Evolutionary conservation across 2,113 vertebrate species (phyloP).

Genomic region (Archocentrus centrarchus): DNA sequence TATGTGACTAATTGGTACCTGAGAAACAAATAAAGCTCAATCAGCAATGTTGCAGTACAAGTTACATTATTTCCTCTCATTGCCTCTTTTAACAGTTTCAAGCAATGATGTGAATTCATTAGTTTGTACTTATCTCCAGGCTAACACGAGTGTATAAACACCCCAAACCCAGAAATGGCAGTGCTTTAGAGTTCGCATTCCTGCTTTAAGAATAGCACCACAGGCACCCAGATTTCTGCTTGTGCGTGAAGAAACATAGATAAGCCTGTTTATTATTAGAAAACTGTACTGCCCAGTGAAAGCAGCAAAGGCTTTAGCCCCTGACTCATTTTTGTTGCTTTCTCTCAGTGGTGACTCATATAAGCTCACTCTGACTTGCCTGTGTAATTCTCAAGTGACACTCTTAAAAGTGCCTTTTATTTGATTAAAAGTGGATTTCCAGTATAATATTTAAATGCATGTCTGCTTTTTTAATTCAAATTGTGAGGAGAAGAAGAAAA

Average conservation of each 20-base stretch:
- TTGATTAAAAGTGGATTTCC: slow-evolving; percentile 18
- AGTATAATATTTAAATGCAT: background rate
- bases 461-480: background rate
- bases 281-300: slow-evolving; percentile 9
- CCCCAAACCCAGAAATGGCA: background rate
- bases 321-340: slow-evolving; percentile 27
- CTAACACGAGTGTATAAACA: background rate
- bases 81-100: background rate
- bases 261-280: slow-evolving; percentile 15
- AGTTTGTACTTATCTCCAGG: background rate
- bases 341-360: slow-evolving; percentile 1
- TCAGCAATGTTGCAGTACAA: slow-evolving; percentile 24
- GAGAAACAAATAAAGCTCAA: slow-evolving; percentile 29
- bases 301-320: background rate
- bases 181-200: slow-evolving; percentile 3
- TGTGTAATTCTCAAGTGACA: slow-evolving; percentile 14
- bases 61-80: background rate
- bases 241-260: slow-evolving; percentile 13
- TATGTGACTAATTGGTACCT: slow-evolving; percentile 30
- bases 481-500: slow-evolving; percentile 10
- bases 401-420: slow-evolving; percentile 11
- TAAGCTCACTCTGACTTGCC: slow-evolving; percentile 6
- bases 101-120: background rate
- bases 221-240: background rate
- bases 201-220: slow-evolving; percentile 2